Evolutionary conservation across 2,888 invertebrate genomes (phyloP), one percentile per base, ranked within the genome.

Genomic region (Sarcophaga carnaria): DNA sequence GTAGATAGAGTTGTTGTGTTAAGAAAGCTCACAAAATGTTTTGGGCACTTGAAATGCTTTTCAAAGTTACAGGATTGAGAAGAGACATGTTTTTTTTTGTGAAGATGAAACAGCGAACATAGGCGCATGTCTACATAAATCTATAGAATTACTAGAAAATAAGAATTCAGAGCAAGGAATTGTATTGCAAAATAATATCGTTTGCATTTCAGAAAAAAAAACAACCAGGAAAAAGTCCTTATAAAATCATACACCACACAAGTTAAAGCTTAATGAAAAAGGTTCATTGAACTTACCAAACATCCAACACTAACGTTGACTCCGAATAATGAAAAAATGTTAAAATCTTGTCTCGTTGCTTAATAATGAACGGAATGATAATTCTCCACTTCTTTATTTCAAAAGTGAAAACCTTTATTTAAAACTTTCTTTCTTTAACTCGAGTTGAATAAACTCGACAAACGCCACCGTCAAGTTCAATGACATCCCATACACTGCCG

Each of bases 211-310:
- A 37, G 8, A 37, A 37, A 37, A 37, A 37, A 37, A 1, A 10
- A 37, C 37, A 37, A 37, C 37, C 8, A 37, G 37, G 37, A 37
- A 37, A 10, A 37, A 10, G 37, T 37, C 37, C 37, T 37, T 37
- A 10, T 27, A 27, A 5, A 27, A 27, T 4, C 27, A 27, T 37
- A 37, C 37, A 37, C 8, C 37, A 37, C 37, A 10, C 37, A 8
- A 37, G 8, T 37, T 37, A 37, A 37, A 37, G 37, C 37, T 37
- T 37, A 37, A 8, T 10, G 8, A 37, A 37, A 37, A 59, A 37
- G 37, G 72, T 80, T 80, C 74, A 67, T 67, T 80, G 67, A 69
- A 74, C 80, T 74, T 66, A 8, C 4, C 25, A 59, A 59, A 10
- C n/a, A n/a, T 10, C 1, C n/a, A n/a, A 14, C 59, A 59, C 17